Base-by-base conservation (phyloP, 2,888 invertebrate genomes). In the Cryptosula pallasiana region DNA sequence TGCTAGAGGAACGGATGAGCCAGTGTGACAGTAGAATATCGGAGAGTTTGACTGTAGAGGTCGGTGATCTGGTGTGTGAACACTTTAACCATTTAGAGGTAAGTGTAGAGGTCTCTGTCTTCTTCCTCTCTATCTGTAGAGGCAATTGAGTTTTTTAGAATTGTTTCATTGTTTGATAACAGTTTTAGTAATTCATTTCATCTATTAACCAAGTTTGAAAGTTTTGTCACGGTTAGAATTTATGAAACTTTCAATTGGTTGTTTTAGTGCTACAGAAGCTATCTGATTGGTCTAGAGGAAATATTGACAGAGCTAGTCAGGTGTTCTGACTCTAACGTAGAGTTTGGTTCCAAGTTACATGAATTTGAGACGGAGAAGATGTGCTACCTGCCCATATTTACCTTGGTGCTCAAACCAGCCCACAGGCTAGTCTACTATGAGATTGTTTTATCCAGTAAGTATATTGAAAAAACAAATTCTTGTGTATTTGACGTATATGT, bases 391-490 rank as follows among this genome's bases (percentile, higher is more conserved):
- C 95, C 92, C 1, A 88, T 95, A 72, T 90, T 91, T 69, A 91
- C 91, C 74, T 90, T 94, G 80, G 88, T 94, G 35, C 86, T 92
- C 73, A 92, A 92, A 82, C 92, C 93, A 16, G 88, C 93, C n/a
- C 91, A 91, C 85, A 88, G 96, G 72, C 87, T 95, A 77, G 87
- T 94, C 73, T 94, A 95, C 83, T 94, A 95, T 85, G 90, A 91
- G 82, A 87, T 89, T 80, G 86, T 93, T 81, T 86, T 94, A 75
- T 90, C 92, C 83, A 88, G 92, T 91, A 86, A 87, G 90, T 87
- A 25, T 20, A 5, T n/a, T n/a, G n/a, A n/a, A n/a, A n/a, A n/a
- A n/a, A n/a, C n/a, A n/a, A n/a, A n/a, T n/a, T n/a, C n/a, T n/a
- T n/a, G n/a, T n/a, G n/a, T n/a, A n/a, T n/a, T n/a, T n/a, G n/a